Evolutionary conservation across 1,140 invertebrate species (phyloP), one percentile per base, ranked within the genome.

Genomic region (Chironomus tepperi): DNA sequence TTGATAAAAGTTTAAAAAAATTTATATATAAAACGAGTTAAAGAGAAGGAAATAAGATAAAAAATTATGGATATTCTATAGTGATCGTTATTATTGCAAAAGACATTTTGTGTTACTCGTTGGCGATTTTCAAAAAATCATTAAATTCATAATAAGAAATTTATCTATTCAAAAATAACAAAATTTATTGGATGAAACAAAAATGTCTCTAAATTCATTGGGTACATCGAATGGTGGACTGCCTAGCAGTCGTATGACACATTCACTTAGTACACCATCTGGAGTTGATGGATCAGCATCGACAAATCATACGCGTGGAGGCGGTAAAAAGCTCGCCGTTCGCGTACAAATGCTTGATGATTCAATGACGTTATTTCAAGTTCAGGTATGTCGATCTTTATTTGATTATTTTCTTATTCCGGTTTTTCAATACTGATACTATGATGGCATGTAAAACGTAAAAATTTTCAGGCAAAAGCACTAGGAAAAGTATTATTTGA

Each of bases 401-500:
- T 57, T 57, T 57, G 47, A 7, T 12, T 57, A 12, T 10, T 57
- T 57, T 10, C 7, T n/a, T 12, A 57, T 57, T 57, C 7, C 10
- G 47, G 7, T 57, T 57, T 10, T 57, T 57, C 2, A 57, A 2
- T 57, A 3, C n/a, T 57, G 10, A 2, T 57, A 3, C n/a, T 57
- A 2, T 19, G 19, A 18, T 70, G 16, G n/a, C 18, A 19, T 70
- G n/a, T 9, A 18, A 18, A 67, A 70, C 0, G 5, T 21, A 57
- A 57, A 57, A 57, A 47, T 80, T 92, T 91, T 18, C 85, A 99
- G 97, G 93, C 94, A 42, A 98, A 98, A 86, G 95, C 96, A 76
- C 82, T 94, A 73, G 98, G 97, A 16, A 88, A 91, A 79, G 91
- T 96, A 19, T 85, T 99, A 24, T 98, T 98, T 84, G 96, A 98